Base-by-base conservation (phyloP, 2,888 invertebrate genomes). In the Torymus auratus region DNA sequence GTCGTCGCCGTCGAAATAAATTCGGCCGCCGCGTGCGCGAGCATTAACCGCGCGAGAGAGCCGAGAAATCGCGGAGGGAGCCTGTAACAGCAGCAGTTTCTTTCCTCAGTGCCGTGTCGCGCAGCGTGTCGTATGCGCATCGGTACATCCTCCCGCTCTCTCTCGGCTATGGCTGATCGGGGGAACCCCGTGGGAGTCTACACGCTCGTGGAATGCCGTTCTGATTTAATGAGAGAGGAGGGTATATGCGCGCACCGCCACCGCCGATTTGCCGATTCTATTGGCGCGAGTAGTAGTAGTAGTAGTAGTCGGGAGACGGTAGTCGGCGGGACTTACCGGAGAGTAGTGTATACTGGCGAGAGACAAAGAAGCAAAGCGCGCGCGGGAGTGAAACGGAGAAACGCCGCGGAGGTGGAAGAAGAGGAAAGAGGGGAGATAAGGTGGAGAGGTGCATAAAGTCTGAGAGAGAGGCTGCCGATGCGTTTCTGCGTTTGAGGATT, bases 201-300 rank as follows among this genome's bases (percentile, higher is more conserved):
- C 91, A 91, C 88, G 90, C 87, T 86, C 88, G 86, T 87, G 91
- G 91, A 91, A 90, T 91, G 91, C 90, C 88, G 90, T 90, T 91
- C 90, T 91, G 90, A 91, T 91, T 91, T 90, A 90, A 90, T 90
- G 88, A 88, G 88, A 87, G 81, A 53, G 68, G 69, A 28, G 65
- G 15, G 56, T 41, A 14, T 52, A 23, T 20, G 41, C 58, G 50
- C 17, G 3, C 14, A 15, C 11, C 28, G 71, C 58, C 14, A 15
- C 11, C 28, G 71, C 58, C 81, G 77, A 81, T 73, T 73, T 79
- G 67, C 67, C 79, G 81, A 78, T 78, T 67, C 78, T 70, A 78
- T 78, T 78, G 78, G 69, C 58, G 12, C 17, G 58, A n/a, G 41
- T 41, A 41, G 41, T 41, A 41, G 41, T 41, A 28, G 41, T 41